Percentiles rank a stretch among this genome's conserved stretches.
Conservation (phyloP, 2,888 invertebrate genomes). For the Scaptomyza polygonia region DNA sequence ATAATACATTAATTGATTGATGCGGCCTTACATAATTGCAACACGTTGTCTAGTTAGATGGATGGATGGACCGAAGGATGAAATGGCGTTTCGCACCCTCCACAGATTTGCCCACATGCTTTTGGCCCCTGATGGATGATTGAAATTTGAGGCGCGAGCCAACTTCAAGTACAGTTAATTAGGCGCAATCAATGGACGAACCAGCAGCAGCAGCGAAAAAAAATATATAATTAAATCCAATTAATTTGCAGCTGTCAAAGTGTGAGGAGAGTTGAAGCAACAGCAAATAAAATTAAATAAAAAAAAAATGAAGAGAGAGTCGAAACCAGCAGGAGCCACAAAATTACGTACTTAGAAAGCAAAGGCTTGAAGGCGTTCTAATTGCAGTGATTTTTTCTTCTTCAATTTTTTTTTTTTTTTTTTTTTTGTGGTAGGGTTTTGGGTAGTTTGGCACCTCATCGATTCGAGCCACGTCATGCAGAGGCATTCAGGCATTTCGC, state of each 20-base stretch:
- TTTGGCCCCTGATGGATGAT: slow-evolving; percentile 70
- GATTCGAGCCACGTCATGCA: slow-evolving; percentile 72
- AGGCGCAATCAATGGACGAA: slow-evolving; percentile 70
- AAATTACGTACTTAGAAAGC: background rate
- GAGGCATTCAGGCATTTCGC: slow-evolving; percentile 25
- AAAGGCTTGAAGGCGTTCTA: slow-evolving; percentile 50
- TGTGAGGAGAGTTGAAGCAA: slow-evolving; percentile 4
- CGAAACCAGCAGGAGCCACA: background rate
- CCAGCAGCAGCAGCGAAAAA: slow-evolving; percentile 25
- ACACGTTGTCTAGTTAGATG: slow-evolving; percentile 55
- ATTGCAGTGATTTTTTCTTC: slow-evolving; percentile 22
- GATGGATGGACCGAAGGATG: slow-evolving; percentile 18
- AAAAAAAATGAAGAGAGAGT: no score
- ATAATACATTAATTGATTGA: slow-evolving; percentile 69
- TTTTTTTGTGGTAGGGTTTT: background rate
- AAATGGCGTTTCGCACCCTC: background rate
- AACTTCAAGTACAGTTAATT: slow-evolving; percentile 77
- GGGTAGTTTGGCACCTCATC: slow-evolving; percentile 60
- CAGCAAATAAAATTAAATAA: slow-evolving; percentile 2
- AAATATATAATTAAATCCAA: slow-evolving; percentile 74
- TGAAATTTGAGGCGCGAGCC: slow-evolving; percentile 73
- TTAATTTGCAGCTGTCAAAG: slow-evolving; percentile 77
- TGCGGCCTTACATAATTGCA: slow-evolving; percentile 65
- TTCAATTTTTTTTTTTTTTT: no score
- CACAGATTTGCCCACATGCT: slow-evolving; percentile 5